Percentiles rank a stretch among this genome's conserved stretches.
These are phyloP conservation scores for Chiloscyllium plagiosum DNA, from an alignment of 2,113 vertebrate species.

Conservation along the genomic window DNA sequence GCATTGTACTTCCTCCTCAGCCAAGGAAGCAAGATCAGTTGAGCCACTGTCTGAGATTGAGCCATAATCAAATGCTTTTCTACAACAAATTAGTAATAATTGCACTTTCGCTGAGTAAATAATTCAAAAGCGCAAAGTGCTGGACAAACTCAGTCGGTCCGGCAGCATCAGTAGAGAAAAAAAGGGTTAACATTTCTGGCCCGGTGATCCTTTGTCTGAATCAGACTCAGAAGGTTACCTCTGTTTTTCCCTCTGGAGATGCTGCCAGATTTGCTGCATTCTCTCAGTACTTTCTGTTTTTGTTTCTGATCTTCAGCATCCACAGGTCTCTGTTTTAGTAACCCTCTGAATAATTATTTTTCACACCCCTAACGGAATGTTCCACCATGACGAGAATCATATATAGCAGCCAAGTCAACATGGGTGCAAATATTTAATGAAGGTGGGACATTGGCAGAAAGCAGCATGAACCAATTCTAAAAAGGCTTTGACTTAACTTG, in stretches of 20 bases:
- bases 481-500: neutral
- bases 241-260: no score
- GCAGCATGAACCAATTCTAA: neutral
- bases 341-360: neutral
- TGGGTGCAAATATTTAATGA: neutral
- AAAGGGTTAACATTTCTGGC: no score
- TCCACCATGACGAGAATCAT: neutral
- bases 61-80: neutral
- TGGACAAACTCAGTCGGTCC: no score
- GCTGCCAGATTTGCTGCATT: no score
- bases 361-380: neutral
- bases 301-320: no score
- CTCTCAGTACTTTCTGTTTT: no score
- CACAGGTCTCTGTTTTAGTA: no score
- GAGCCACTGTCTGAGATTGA: neutral
- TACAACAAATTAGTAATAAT: neutral
- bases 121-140: no score
- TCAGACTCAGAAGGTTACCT: no score
- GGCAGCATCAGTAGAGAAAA: no score
- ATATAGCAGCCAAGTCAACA: neutral
- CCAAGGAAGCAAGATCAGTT: neutral
- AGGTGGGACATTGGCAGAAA: neutral
- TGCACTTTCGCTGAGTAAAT: neutral
- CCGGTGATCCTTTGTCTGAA: no score
- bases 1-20: neutral